Conservation (phyloP, 2,888 invertebrate genomes). For the Lypha dubia region DNA sequence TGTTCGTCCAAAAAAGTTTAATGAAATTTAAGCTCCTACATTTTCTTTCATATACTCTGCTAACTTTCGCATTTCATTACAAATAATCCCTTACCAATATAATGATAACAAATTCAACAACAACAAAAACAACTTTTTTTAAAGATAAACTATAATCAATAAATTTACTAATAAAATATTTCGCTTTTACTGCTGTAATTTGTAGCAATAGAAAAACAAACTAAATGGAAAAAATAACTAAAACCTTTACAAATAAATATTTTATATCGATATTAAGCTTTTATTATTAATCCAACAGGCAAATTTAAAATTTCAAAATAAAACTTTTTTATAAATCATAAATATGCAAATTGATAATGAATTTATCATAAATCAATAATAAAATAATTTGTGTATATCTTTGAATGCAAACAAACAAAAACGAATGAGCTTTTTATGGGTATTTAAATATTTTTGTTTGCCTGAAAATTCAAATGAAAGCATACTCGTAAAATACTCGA, state of each 20-base stretch:
- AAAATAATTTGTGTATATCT: conserved; percentile 27
- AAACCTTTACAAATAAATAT: background rate
- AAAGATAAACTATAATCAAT: background rate
- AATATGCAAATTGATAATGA: conserved; percentile 52
- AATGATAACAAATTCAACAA: no score
- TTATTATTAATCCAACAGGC: conserved; percentile 25
- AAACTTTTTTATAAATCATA: background rate
- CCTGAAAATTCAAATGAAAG: conserved; percentile 29
- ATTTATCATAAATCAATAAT: conserved; percentile 52
- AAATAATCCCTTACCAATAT: no score
- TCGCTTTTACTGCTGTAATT: background rate
- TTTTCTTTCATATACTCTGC: no score
- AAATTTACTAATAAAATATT: background rate
- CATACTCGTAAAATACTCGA: conserved; percentile 38
- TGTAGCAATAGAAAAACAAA: background rate
- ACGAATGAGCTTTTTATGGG: background rate
- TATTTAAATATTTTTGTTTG: conserved; percentile 39
- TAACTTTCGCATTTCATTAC: no score
- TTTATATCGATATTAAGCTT: conserved; percentile 8
- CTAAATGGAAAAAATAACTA: background rate
- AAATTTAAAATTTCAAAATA: background rate
- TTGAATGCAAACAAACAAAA: conserved; percentile 35
- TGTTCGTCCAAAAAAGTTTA: no score
- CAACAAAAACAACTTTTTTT: background rate
- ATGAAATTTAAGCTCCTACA: no score